A percentile compares a stretch with the other conserved stretches of the same genome.
phyloP scores from a whole-genome alignment of 1,140 invertebrate species.

The Drosophila biarmipes region DNA sequence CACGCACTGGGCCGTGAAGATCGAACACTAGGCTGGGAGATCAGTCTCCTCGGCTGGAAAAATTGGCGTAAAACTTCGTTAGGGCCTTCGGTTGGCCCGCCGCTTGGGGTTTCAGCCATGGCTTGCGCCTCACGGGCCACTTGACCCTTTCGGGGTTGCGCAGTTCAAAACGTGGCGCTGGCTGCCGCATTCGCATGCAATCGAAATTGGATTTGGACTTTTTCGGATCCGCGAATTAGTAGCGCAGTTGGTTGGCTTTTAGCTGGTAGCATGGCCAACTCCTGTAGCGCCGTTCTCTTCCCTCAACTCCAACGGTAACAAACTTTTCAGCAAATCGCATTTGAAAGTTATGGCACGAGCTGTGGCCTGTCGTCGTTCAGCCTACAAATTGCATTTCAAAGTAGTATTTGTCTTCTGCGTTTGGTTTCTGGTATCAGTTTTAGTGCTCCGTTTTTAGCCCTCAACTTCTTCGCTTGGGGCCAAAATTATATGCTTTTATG shows the following conservation, averaged over 20 bases:
- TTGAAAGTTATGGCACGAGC: constrained; percentile 64
- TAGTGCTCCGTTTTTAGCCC: neutral
- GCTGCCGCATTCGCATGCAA: constrained; percentile 63
- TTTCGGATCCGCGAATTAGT: constrained; percentile 47
- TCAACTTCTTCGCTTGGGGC: neutral
- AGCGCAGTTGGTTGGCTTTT: constrained; percentile 1
- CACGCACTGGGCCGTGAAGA: constrained; percentile 73
- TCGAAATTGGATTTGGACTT: constrained; percentile 57
- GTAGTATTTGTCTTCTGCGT: constrained; percentile 19
- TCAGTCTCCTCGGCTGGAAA: constrained; percentile 19
- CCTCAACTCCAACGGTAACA: constrained; percentile 31
- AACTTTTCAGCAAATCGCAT: constrained; percentile 71
- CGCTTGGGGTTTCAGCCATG: constrained; percentile 51
- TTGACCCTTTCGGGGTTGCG: constrained; percentile 68
- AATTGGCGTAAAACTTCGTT: neutral
- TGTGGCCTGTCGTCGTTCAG: constrained; percentile 15
- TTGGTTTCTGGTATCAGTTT: neutral
- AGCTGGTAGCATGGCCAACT: constrained; percentile 30
- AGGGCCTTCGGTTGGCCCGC: constrained; percentile 4
- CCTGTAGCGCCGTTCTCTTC: constrained; percentile 35
- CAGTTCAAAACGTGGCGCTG: constrained; percentile 72
- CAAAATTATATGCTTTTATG: too few relatives aligned
- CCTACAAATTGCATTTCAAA: constrained; percentile 38
- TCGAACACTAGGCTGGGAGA: constrained; percentile 50
- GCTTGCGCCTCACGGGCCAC: constrained; percentile 77